Conservation (phyloP, 2,888 invertebrate species). For the Lochmaea capreae region DNA sequence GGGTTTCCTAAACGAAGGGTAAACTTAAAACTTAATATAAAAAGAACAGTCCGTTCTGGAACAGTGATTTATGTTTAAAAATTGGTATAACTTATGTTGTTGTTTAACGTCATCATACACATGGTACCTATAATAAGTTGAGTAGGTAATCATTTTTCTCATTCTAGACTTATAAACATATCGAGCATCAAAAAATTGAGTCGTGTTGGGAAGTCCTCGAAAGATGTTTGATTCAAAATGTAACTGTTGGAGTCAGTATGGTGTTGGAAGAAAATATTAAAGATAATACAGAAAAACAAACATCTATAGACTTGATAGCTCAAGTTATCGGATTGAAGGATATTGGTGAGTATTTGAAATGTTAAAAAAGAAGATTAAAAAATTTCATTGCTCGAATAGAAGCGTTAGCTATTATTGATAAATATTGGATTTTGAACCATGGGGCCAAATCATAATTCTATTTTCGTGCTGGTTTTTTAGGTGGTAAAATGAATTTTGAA, state of each 20-base stretch:
- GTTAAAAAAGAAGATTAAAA: constrained; percentile 26
- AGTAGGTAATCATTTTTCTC: not conserved
- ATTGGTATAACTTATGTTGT: constrained; percentile 35
- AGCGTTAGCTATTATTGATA: not conserved
- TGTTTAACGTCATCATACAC: too few relatives aligned
- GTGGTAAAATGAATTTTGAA: too few relatives aligned
- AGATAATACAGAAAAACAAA: constrained; percentile 56
- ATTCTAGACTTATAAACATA: constrained; percentile 37
- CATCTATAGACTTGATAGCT: constrained; percentile 39
- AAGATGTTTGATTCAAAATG: constrained; percentile 40
- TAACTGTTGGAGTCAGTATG: constrained; percentile 37
- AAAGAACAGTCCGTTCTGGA: too few relatives aligned
- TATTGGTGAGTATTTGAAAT: constrained; percentile 32
- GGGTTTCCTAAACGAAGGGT: too few relatives aligned
- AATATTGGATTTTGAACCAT: too few relatives aligned
- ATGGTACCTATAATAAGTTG: too few relatives aligned
- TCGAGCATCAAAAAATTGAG: constrained; percentile 61
- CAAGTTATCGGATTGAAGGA: constrained; percentile 46
- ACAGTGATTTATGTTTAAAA: not conserved
- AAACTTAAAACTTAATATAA: too few relatives aligned
- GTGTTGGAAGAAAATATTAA: constrained; percentile 24
- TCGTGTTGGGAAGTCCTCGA: constrained; percentile 42
- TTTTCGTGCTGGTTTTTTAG: too few relatives aligned
- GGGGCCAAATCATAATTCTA: too few relatives aligned
- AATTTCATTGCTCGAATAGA: too few relatives aligned